These are phyloP conservation scores for Phymorhynchus buccinoides DNA, from an alignment of 1,140 invertebrate genomes.

Conservation along the genomic window DNA sequence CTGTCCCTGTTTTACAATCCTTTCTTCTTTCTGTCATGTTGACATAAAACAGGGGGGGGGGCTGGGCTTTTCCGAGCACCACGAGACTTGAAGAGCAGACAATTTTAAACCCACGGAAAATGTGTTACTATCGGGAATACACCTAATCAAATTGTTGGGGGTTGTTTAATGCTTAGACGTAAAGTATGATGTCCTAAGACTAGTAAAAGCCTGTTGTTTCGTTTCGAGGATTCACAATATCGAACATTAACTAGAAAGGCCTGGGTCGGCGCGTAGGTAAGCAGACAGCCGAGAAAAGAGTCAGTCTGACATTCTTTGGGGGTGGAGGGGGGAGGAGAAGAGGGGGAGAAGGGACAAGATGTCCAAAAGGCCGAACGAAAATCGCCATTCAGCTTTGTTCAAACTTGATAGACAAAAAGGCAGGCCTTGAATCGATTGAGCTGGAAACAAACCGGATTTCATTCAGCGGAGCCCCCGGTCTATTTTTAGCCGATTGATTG, in stretches of 20 bases:
- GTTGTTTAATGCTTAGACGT: too few species aligned
- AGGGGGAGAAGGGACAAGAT: too few species aligned
- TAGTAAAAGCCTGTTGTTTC: too few species aligned
- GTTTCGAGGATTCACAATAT: background rate
- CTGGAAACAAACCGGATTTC: background rate
- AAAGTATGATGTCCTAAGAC: too few species aligned
- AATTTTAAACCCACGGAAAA: too few species aligned
- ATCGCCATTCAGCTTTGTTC: conserved; percentile 20
- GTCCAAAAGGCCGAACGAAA: background rate
- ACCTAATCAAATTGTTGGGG: too few species aligned
- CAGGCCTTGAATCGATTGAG: conserved; percentile 34
- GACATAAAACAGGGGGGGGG: conserved; percentile 33
- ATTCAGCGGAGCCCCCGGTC: background rate
- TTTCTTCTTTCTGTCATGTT: conserved; percentile 36
- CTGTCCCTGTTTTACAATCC: background rate
- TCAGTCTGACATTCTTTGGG: too few species aligned
- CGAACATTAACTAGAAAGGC: background rate
- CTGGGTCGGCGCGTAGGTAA: conserved; percentile 12
- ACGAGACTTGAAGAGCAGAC: too few species aligned
- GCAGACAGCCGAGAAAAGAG: too few species aligned
- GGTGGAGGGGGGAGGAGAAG: too few species aligned
- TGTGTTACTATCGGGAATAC: too few species aligned
- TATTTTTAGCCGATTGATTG: conserved; percentile 1
- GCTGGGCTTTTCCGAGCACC: too few species aligned
- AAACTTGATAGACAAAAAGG: conserved; percentile 27